Evolutionary conservation across 2,888 invertebrate species (phyloP), one percentile per base, ranked within the genome.

Genomic region (Drosophila niveifrons): DNA sequence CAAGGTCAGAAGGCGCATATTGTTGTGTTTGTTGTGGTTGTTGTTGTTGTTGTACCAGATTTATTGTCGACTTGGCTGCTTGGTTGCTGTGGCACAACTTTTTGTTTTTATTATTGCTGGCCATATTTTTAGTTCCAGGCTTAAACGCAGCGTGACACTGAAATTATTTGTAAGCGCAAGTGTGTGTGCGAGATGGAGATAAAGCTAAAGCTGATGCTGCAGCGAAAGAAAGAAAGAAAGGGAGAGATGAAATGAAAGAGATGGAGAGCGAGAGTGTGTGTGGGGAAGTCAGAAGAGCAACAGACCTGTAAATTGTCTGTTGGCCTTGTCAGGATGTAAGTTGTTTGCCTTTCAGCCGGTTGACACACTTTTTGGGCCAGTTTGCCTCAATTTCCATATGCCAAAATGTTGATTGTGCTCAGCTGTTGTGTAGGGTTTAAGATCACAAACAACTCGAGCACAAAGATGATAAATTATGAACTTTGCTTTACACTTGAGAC

Each of bases 1-100:
- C 85, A 87, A 85, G 85, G 85, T 88, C 85, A 70, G 64, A 70
- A 87, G 80, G 82, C 73, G 58, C 71, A 63, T 77, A 41, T 46
- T 58, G 61, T 56, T 52, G 56, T 64, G 67, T 47, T 66, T 69
- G 59, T 72, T 75, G 50, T 48, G 56, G 63, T 63, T 68, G 39
- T 34, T 57, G 62, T 34, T 62, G 61, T 56, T 57, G 70, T 41
- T 71, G 72, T 56, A 63, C 59, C 62, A 63, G 77, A 73, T 78
- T 67, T 78, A 66, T 73, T 75, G 56, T 67, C 66, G 62, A 15
- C 48, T 51, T 46, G 39, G 34, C 41, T 51, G 66, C 58, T 78
- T 65, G 52, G 50, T 44, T 51, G 66, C 61, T 78, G 68, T 57
- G 50, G 78, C 75, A 72, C 75, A 72, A 78, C 72, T 78, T 78